These are phyloP conservation scores for Heptranchias perlo DNA, from an alignment of 2,113 vertebrate genomes.

Conservation along the genomic window DNA sequence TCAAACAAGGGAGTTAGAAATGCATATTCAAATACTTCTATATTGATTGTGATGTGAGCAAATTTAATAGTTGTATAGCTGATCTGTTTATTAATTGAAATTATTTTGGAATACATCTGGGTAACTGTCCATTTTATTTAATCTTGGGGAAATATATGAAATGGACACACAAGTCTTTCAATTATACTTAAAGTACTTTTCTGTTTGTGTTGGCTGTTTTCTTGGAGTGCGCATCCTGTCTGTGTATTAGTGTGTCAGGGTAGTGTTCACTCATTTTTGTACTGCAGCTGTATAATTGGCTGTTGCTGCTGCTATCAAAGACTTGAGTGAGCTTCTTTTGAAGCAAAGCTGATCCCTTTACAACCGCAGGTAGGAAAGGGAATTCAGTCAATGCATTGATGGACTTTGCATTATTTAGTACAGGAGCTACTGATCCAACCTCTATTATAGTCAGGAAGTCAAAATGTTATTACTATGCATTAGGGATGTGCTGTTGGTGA, in stretches of 20 bases:
- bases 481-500: neutral
- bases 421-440: constrained; percentile 13
- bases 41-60: neutral
- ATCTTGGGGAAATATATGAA: neutral
- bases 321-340: constrained; percentile 30
- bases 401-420: constrained; percentile 36
- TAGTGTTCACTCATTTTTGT: constrained; percentile 12
- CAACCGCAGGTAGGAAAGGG: constrained; percentile 8
- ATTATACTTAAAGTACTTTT: neutral
- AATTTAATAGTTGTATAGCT: neutral
- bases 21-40: neutral
- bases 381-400: constrained; percentile 29
- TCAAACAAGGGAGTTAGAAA: neutral
- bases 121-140: neutral
- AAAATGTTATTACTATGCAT: constrained; percentile 22
- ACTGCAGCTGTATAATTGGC: constrained; percentile 16
- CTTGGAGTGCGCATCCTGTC: neutral
- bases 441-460: neutral
- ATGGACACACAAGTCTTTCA: neutral
- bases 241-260: neutral
- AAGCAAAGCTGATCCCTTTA: constrained; percentile 37
- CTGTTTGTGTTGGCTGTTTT: constrained; percentile 18
- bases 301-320: constrained; percentile 33
- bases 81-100: neutral
- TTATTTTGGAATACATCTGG: neutral